phyloP scores from a whole-genome alignment of 2,797 vertebrate species.

The Aulostomus chinensis region DNA sequence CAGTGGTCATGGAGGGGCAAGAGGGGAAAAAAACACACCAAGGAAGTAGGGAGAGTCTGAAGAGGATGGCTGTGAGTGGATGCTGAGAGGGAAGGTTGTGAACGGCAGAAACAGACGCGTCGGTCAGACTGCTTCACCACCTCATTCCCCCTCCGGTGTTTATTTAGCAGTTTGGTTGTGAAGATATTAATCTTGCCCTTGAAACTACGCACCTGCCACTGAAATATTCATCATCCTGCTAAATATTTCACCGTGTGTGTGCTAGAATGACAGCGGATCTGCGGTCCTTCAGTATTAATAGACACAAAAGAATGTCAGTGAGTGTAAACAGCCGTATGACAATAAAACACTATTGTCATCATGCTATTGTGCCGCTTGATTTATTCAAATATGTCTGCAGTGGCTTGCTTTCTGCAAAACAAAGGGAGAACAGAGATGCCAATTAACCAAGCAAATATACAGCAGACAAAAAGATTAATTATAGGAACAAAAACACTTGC shows the following conservation, averaged over 20 bases:
- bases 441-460: conserved; percentile 20
- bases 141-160: neutral
- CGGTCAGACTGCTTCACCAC: neutral
- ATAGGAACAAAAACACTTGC: conserved; percentile 6
- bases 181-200: conserved; percentile 52
- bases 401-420: neutral
- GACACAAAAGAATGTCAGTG: conserved; percentile 39
- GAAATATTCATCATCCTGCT: conserved; percentile 76
- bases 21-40: conserved; percentile 1
- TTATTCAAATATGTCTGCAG: neutral
- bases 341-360: too few relatives aligned
- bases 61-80: conserved; percentile 8
- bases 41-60: conserved; percentile 6
- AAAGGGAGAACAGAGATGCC: conserved; percentile 3
- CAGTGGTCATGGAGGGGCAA: conserved; percentile 41
- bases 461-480: conserved; percentile 17
- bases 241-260: conserved; percentile 72
- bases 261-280: conserved; percentile 47
- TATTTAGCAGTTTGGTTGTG: conserved; percentile 33
- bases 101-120: neutral
- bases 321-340: neutral
- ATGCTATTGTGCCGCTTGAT: too few relatives aligned
- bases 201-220: conserved; percentile 56
- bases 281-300: conserved; percentile 39
- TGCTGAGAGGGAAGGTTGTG: neutral